phyloP scores from a whole-genome alignment of 2,797 vertebrate genomes.

The Gouania willdenowi region DNA sequence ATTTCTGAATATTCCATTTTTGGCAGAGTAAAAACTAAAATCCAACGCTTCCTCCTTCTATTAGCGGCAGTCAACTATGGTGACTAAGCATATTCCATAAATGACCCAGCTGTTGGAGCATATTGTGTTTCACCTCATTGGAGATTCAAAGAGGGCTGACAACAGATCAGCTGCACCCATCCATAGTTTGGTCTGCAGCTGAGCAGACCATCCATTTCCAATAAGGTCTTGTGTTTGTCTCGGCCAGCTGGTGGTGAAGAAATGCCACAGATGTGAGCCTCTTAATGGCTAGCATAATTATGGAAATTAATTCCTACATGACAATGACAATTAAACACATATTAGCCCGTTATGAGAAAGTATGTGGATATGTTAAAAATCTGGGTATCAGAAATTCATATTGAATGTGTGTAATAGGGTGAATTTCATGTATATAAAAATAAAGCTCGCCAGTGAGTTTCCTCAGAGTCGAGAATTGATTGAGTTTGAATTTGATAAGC shows the following conservation, averaged over 20 bases:
- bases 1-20: no score
- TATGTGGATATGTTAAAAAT: background rate
- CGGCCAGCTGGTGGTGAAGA: slow-evolving; percentile 36
- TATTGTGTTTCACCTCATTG: slow-evolving; percentile 64
- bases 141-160: slow-evolving; percentile 50
- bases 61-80: slow-evolving; percentile 20
- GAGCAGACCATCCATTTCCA: slow-evolving; percentile 37
- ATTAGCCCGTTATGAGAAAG: background rate
- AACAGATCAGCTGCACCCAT: slow-evolving; percentile 46
- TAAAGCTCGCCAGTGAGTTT: no score
- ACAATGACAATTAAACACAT: slow-evolving; percentile 14
- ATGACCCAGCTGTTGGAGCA: slow-evolving; percentile 62
- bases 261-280: slow-evolving; percentile 36
- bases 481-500: slow-evolving; percentile 18
- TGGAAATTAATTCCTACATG: slow-evolving; percentile 12
- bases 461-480: background rate
- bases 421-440: no score
- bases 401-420: no score
- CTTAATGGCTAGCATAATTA: background rate
- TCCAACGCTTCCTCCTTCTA: background rate
- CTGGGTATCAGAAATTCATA: no score
- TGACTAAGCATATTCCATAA: slow-evolving; percentile 64
- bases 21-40: no score
- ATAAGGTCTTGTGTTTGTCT: slow-evolving; percentile 11
- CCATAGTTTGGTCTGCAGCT: slow-evolving; percentile 41